Conservation (phyloP, 1,140 invertebrate genomes). For the Octopus bimaculoides region DNA sequence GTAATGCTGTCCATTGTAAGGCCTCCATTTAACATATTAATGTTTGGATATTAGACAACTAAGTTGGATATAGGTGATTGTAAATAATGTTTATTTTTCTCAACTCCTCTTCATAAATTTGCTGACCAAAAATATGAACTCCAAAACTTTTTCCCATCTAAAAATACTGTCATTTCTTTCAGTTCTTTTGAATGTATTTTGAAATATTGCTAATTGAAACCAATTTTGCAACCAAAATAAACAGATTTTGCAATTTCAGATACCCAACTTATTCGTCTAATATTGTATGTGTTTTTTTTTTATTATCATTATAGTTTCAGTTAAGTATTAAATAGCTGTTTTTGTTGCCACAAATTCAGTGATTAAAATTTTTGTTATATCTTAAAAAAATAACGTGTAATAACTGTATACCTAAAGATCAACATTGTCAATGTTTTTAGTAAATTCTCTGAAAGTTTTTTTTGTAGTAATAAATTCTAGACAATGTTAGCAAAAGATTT, state of each 20-base stretch:
- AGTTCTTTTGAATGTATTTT: not conserved
- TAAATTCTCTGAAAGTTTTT: not conserved
- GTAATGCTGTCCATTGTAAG: not conserved
- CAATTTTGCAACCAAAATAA: not conserved
- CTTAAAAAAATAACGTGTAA: not conserved
- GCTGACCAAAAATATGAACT: too few species aligned
- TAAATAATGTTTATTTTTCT: too few species aligned
- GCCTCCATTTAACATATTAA: not conserved
- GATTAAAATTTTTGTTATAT: constrained; percentile 14
- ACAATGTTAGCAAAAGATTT: not conserved
- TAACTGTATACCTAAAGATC: constrained; percentile 1
- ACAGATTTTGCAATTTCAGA: not conserved
- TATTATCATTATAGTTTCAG: not conserved
- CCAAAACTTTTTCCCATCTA: too few species aligned
- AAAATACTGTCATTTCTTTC: not conserved
- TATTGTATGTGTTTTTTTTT: constrained; percentile 3
- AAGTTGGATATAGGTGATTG: not conserved
- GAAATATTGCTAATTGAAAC: not conserved
- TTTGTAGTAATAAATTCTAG: not conserved
- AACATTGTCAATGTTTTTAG: not conserved
- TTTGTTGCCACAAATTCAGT: constrained; percentile 16
- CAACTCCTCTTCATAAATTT: too few species aligned
- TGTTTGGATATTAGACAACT: not conserved
- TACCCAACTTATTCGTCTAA: not conserved
- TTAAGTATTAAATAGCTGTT: not conserved